phyloP scores from a whole-genome alignment of 1,140 invertebrate species.

The Lutraria rhynchaena region DNA sequence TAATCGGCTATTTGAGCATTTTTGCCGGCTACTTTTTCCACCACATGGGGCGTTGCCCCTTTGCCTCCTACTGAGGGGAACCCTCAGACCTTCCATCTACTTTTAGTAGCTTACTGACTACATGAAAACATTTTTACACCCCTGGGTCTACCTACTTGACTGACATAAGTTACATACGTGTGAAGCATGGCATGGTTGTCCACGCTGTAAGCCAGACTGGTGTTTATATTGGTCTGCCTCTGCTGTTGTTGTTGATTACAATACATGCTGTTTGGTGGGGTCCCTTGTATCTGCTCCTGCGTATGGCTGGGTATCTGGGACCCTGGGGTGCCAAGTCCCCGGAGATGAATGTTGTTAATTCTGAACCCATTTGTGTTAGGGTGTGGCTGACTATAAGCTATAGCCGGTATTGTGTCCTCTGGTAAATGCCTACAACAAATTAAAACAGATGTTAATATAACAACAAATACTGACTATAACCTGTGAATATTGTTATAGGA shows the following conservation, averaged over 20 bases:
- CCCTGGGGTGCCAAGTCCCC: constrained; percentile 19
- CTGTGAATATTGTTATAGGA: too few species aligned
- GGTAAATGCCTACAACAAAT: constrained; percentile 67
- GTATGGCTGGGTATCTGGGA: constrained; percentile 25
- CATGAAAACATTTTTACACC: too few species aligned
- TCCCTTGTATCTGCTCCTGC: constrained; percentile 31
- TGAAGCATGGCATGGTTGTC: constrained; percentile 36
- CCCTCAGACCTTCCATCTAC: too few species aligned
- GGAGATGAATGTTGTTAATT: constrained; percentile 49
- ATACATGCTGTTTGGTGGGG: constrained; percentile 52
- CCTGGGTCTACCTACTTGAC: too few species aligned
- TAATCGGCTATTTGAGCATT: too few species aligned
- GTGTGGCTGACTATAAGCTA: constrained; percentile 64
- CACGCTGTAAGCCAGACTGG: constrained; percentile 4
- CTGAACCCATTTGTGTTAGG: constrained; percentile 31
- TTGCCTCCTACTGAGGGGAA: too few species aligned
- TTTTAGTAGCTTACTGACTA: too few species aligned
- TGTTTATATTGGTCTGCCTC: constrained; percentile 45
- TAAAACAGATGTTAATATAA: too few species aligned
- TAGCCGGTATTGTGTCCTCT: constrained; percentile 68
- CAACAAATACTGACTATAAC: too few species aligned
- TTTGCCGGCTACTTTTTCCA: too few species aligned
- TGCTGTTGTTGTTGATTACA: constrained; percentile 47
- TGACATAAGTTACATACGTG: constrained; percentile 6
- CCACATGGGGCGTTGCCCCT: too few species aligned